Conservation (phyloP, 1,140 invertebrate genomes). For the Hyles euphorbiae region DNA sequence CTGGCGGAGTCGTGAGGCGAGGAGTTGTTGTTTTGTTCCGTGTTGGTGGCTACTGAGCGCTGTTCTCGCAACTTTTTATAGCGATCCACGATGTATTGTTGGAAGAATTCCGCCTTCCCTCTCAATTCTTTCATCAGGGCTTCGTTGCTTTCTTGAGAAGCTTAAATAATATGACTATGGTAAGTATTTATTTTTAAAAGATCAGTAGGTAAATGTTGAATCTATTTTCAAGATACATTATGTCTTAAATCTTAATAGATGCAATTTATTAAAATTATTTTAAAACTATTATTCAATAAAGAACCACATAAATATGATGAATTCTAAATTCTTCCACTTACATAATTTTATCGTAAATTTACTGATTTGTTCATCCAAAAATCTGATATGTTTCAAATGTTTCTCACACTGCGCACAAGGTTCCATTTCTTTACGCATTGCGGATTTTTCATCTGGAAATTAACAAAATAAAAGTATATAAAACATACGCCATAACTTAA, state of each 20-base stretch:
- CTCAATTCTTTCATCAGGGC: constrained; percentile 72
- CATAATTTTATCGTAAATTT: constrained; percentile 56
- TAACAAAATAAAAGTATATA: too few relatives aligned
- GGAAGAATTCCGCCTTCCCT: constrained; percentile 74
- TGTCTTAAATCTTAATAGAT: too few relatives aligned
- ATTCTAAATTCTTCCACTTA: constrained; percentile 17
- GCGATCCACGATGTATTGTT: constrained; percentile 69
- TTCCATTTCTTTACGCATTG: constrained; percentile 60
- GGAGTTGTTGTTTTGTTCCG: constrained; percentile 21
- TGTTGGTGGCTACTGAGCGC: constrained; percentile 47
- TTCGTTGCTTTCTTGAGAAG: constrained; percentile 67
- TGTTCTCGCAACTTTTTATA: constrained; percentile 50
- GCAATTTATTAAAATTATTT: too few relatives aligned
- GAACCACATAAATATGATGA: neutral
- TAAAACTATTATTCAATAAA: too few relatives aligned
- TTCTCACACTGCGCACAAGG: constrained; percentile 56
- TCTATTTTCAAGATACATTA: too few relatives aligned
- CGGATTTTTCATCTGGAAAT: constrained; percentile 53
- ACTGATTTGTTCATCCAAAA: constrained; percentile 56
- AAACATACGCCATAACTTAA: too few relatives aligned
- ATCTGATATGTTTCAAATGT: constrained; percentile 50
- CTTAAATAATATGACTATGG: constrained; percentile 22
- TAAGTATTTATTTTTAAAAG: too few relatives aligned
- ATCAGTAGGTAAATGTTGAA: too few relatives aligned
- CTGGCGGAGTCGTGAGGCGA: neutral